Base-by-base conservation (phyloP, 2,797 vertebrate species). In the Lophotriccus pileatus region DNA sequence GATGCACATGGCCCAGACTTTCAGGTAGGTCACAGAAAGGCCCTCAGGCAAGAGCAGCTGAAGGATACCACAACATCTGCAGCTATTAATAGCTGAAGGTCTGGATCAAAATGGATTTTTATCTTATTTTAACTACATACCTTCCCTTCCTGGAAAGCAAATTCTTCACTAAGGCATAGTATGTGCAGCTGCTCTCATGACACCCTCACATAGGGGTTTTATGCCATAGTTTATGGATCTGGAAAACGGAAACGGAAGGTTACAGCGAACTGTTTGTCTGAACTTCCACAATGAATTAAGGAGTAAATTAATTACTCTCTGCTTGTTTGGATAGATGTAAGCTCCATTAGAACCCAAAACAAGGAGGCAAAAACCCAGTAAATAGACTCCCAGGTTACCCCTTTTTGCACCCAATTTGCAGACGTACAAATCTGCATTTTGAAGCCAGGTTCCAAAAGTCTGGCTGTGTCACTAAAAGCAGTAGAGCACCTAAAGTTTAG, bases 301-400 rank as follows among this genome's bases (percentile, higher is more conserved):
- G 27, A 60, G 9, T 25, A 43, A 14, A 44, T 46, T n/a, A 73
- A 22, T 74, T 69, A 27, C 21, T 76, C 32, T 23, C 22, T 84
- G 5, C 25, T 64, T 84, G 14, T 43, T 70, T 41, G 49, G 46
- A 39, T 1, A 37, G n/a, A 36, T 3, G 5, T 8, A 64, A 78
- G 19, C 12, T n/a, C 32, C 8, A 2, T 27, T 41, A 74, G 23
- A 87, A 44, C 7, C 7, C 39, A 21, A 59, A 92, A 44, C 3
- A 19, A 37, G 14, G 13, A 79, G 60, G 39, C 7, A 68, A 41
- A 49, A 68, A 69, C 55, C 3, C 4, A 72, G 12, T 37, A 50
- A 18, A 19, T 10, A 36, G 21, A 5, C 2, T 39, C 23, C 23
- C 2, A 3, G 12, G 2, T 37, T 44, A n/a, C 1, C 1, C 5